phyloP scores from a whole-genome alignment of 92 coral and sea anemone genomes.

The Scolanthus callimorphus region DNA sequence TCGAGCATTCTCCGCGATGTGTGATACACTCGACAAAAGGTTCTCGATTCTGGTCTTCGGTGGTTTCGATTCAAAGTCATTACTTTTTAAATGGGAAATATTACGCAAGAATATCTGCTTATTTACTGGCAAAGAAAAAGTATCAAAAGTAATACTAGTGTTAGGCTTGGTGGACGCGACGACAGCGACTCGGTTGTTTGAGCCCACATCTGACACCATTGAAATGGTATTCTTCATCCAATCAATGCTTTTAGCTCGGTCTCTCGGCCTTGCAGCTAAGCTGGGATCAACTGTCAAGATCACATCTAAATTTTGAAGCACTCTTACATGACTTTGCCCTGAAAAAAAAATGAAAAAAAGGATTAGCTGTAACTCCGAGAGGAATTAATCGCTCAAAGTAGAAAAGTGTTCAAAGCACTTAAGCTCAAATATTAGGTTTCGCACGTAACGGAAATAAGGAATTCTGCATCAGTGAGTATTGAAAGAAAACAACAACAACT shows the following conservation, averaged over 20 bases:
- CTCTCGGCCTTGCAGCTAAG: neutral
- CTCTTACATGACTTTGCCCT: neutral
- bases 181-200: neutral
- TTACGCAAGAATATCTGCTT: neutral
- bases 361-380: too few relatives aligned
- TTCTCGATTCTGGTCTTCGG: neutral
- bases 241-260: neutral
- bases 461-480: too few relatives aligned
- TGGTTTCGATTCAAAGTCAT: too few relatives aligned
- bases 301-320: neutral
- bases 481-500: too few relatives aligned
- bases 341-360: too few relatives aligned
- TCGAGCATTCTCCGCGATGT: neutral
- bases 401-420: too few relatives aligned
- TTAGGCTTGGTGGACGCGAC: neutral
- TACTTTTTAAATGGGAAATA: too few relatives aligned
- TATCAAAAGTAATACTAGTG: neutral
- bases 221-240: neutral
- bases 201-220: constrained; percentile 1
- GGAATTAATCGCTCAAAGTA: too few relatives aligned
- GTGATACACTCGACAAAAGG: neutral
- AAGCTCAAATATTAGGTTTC: too few relatives aligned
- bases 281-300: neutral
- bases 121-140: neutral
- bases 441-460: too few relatives aligned